phyloP scores from a whole-genome alignment of 1,140 invertebrate species.

The Aphis gossypii region DNA sequence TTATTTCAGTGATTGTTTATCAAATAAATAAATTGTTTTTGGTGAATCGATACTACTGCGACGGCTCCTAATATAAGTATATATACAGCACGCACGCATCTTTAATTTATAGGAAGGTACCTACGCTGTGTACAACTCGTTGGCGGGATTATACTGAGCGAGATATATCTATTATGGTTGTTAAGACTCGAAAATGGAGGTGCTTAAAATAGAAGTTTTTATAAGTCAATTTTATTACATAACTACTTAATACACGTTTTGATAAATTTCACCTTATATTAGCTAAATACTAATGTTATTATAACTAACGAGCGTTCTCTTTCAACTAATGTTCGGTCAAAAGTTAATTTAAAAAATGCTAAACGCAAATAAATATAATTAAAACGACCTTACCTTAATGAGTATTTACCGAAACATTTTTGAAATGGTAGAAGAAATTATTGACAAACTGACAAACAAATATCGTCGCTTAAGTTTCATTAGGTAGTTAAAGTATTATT shows the following conservation, averaged over 20 bases:
- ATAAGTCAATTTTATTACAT: background rate
- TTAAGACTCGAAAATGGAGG: background rate
- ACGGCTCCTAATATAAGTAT: background rate
- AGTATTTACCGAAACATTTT: background rate
- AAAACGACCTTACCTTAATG: background rate
- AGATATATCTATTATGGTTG: background rate
- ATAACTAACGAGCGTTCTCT: background rate
- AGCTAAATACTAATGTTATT: background rate
- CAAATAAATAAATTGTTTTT: background rate
- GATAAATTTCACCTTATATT: background rate
- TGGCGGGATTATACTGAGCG: background rate
- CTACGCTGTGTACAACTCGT: background rate
- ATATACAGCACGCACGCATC: too few relatives aligned
- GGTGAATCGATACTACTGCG: background rate
- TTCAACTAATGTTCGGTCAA: background rate
- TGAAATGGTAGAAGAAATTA: background rate
- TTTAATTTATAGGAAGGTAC: background rate
- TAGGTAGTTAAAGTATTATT: background rate
- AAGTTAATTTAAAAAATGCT: background rate
- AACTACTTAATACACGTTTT: background rate
- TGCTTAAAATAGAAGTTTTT: background rate
- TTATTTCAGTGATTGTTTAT: background rate
- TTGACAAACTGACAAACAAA: background rate
- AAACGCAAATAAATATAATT: background rate
- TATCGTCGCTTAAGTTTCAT: background rate